Evolutionary conservation across 2,888 invertebrate genomes (phyloP), one percentile per base, ranked within the genome.

Genomic region (Caenorhabditis sulstoni): DNA sequence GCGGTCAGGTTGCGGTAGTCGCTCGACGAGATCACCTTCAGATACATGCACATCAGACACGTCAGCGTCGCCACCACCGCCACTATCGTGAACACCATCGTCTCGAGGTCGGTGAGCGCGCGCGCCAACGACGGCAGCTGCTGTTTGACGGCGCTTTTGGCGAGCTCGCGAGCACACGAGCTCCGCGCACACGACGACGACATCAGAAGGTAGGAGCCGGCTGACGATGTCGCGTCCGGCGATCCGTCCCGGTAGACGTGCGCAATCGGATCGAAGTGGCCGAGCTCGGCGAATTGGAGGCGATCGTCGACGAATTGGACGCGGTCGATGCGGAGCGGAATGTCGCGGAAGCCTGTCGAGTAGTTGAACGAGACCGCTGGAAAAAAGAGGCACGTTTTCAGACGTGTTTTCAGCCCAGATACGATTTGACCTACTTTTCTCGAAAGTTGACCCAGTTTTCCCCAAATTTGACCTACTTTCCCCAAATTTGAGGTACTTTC

Each of bases 21-120:
- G 52, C 73, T 70, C 1, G 78, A 57, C 8, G 80, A 75, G 7
- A 88, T 82, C 37, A 87, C 79, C 61, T 85, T 81, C 50, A 87
- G 82, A 55, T 88, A 88, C 75, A 87, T 87, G 52, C 87, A 86
- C 83, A 87, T 79, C 23, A 86, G 75, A 52, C 85, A 86, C 22
- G 85, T 81, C 16, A 85, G 73, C 45, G 82, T 81, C 20, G 83
- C 71, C 14, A 85, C 39, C 7, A 87, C 85, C 44, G 84, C 70
- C 44, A 79, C 66, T 11, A 81, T 81, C 1, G 81, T 65, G 74
- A 86, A 86, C 14, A 86, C 71, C 57, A 87, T 65, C 1, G 86
- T 81, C 18, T 81, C 75, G 20, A 82, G 18, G 53, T 84, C 80
- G 20, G 74, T 79, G 3, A 87, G 66, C 1, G 83, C 78, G 18